Evolutionary conservation across 1,140 invertebrate species (phyloP), one percentile per base, ranked within the genome.

Genomic region (Drosophila gunungcola): DNA sequence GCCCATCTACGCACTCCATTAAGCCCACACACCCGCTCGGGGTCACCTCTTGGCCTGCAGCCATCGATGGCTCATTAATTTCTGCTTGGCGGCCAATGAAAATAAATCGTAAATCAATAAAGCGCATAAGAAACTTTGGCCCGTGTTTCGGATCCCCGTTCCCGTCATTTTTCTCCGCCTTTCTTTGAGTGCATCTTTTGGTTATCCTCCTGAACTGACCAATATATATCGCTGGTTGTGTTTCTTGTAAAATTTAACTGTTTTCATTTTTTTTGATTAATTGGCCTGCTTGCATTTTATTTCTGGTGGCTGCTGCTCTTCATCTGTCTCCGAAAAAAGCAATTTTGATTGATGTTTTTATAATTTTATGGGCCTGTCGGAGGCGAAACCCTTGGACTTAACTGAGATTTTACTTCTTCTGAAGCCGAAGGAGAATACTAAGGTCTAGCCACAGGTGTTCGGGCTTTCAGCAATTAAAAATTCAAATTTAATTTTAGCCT

Each of bases 91-190:
- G 58, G 63, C 68, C 78, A 85, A 85, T 85, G 84, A 82, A 86
- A 82, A 88, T 79, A 88, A 83, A 88, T 88, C 84, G 82, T 86
- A 88, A 86, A 86, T 86, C 82, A 86, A 86, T 86, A 88, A 86
- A 75, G 69, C 78, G 64, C 70, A 88, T 88, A 63, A 38, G 39
- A 46, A 43, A 43, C 43, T 60, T 45, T 63, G 73, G 39, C 25
- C 57, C 62, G 45, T 69, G 67, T 56, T 53, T 41, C 53, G 6
- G 6, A 13, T 60, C 27, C 36, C 25, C 13, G 1, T 16, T 27
- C 38, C 53, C 16, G 3, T 25, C 75, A 78, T 36, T 65, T 57
- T 42, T 57, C 12, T 16, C 45, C 34, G 38, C 29, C 43, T 48
- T 67, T 68, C 57, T 45, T 53, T 52, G 25, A 67, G 62, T 68